These are phyloP conservation scores for Onychorhynchus coronatus DNA, from an alignment of 2,113 vertebrate genomes.

Conservation along the genomic window DNA sequence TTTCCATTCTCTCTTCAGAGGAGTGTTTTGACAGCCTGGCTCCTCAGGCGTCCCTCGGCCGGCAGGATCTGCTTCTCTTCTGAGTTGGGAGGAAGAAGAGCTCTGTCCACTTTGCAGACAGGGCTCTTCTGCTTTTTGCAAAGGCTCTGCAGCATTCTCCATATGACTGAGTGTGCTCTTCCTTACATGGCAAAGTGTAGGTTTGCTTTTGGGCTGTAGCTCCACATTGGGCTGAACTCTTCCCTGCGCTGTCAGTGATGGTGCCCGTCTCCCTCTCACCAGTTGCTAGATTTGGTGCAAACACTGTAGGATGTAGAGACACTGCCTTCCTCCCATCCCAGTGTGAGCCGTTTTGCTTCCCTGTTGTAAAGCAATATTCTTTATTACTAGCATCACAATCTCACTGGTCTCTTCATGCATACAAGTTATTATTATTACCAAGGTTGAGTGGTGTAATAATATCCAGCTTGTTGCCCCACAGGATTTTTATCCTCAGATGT, in stretches of 20 bases:
- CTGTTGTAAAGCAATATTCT: neutral
- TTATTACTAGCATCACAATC: neutral
- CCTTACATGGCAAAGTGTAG: neutral
- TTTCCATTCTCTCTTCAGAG: neutral
- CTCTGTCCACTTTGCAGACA: neutral
- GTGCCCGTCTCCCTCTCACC: neutral
- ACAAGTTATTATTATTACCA: neutral
- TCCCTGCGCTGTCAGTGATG: accelerated
- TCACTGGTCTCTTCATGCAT: neutral
- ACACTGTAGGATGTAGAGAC: neutral
- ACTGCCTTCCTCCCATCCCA: neutral
- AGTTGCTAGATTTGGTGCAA: neutral
- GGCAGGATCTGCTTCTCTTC: neutral
- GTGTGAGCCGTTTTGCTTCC: neutral
- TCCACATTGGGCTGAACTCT: neutral
- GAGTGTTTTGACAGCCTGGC: neutral
- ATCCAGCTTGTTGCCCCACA: neutral
- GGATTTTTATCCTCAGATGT: neutral
- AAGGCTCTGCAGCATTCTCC: neutral
- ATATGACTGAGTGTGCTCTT: accelerated
- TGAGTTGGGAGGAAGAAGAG: neutral
- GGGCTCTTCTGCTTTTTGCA: neutral
- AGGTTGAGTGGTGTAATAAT: accelerated
- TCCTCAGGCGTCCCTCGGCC: neutral
- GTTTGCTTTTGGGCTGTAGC: neutral